phyloP scores from a whole-genome alignment of 2,113 vertebrate genomes.

The Seriola dumerili region DNA sequence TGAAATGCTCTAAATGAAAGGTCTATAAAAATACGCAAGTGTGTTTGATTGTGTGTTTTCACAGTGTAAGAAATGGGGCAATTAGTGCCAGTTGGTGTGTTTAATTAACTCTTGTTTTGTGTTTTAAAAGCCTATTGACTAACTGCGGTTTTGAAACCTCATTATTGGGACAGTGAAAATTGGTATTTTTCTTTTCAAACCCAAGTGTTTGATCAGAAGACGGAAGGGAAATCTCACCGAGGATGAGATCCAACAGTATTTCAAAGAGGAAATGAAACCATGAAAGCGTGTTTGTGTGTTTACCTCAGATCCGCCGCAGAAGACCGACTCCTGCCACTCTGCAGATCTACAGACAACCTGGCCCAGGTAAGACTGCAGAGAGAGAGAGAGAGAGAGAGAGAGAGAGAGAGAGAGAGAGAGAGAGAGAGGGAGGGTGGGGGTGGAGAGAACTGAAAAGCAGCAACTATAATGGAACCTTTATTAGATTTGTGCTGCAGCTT shows the following conservation, averaged over 20 bases:
- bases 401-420: not conserved
- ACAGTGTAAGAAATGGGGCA: not conserved
- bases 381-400: not conserved
- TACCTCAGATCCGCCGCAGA: slow-evolving; percentile 92
- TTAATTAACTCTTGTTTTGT: not conserved
- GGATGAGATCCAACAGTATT: not conserved
- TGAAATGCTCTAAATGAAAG: not conserved
- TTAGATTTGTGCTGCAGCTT: slow-evolving; percentile 73
- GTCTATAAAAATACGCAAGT: not conserved
- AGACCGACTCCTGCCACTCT: slow-evolving; percentile 94
- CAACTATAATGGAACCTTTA: slow-evolving; percentile 74
- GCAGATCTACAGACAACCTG: slow-evolving; percentile 92
- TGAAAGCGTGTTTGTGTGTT: slow-evolving; percentile 23
- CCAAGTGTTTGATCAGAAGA: not conserved
- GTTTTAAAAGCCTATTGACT: not conserved
- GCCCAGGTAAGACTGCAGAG: slow-evolving; percentile 83
- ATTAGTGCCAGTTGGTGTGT: not conserved
- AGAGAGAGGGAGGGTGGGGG: not conserved
- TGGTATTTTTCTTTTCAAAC: no score
- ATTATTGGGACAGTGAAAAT: not conserved
- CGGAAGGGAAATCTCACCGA: not conserved
- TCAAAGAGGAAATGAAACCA: not conserved
- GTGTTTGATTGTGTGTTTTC: not conserved
- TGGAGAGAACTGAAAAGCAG: slow-evolving; percentile 39
- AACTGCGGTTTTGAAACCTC: not conserved